phyloP scores from a whole-genome alignment of 2,888 invertebrate species.

The Drosophila testacea region DNA sequence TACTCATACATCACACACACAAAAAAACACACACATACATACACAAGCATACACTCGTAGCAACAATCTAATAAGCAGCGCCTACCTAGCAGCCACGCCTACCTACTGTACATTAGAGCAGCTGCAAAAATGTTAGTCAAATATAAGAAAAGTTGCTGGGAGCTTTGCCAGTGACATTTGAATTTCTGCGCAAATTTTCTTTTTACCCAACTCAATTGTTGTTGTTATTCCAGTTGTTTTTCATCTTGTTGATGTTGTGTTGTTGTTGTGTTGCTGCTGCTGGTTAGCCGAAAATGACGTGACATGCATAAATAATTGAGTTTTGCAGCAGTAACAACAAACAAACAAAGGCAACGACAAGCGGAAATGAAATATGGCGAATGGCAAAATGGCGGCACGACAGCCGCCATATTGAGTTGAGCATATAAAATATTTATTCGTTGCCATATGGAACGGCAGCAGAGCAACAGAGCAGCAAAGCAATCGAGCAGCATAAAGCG shows the following conservation, averaged over 20 bases:
- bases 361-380: conserved; percentile 79
- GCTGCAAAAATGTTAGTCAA: conserved; percentile 37
- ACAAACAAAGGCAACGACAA: conserved; percentile 61
- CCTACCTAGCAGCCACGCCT: conserved; percentile 36
- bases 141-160: conserved; percentile 31
- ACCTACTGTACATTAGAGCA: conserved; percentile 32
- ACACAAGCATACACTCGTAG: conserved; percentile 1
- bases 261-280: conserved; percentile 42
- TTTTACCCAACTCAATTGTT: conserved; percentile 26
- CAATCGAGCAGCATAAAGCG: conserved; percentile 21
- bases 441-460: conserved; percentile 38
- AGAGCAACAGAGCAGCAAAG: conserved; percentile 12
- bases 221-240: conserved; percentile 16
- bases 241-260: conserved; percentile 8
- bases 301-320: conserved; percentile 81
- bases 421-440: conserved; percentile 56
- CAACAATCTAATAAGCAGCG: conserved; percentile 64
- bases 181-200: conserved; percentile 61
- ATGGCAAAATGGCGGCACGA: conserved; percentile 70
- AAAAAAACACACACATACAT: conserved; percentile 9
- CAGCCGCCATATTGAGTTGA: conserved; percentile 55
- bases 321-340: conserved; percentile 53
- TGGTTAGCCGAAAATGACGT: conserved; percentile 74
- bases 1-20: conserved; percentile 24
- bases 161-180: conserved; percentile 72